Percentiles rank a stretch among this genome's conserved stretches.
Evolutionary conservation across 2,113 vertebrate genomes (phyloP).

Genomic region (Platysteira castanea): DNA sequence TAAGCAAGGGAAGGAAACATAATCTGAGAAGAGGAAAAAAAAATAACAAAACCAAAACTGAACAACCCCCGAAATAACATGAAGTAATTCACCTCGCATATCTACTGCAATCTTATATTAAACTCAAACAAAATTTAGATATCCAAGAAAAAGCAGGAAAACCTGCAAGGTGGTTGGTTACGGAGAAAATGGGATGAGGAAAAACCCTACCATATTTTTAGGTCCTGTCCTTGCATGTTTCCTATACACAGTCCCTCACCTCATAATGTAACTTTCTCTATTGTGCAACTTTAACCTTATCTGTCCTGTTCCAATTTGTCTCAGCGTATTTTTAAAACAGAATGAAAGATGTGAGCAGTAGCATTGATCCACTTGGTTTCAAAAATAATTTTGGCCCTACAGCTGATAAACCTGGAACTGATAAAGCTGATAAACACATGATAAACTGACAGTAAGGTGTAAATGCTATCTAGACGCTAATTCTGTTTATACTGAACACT

Average conservation of each 20-base stretch:
- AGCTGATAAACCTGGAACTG: background rate
- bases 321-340: background rate
- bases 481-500: background rate
- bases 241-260: background rate
- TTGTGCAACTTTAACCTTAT: background rate
- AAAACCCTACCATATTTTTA: background rate
- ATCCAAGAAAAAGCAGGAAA: background rate
- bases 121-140: background rate
- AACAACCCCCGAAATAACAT: accelerated
- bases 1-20: background rate
- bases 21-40: background rate
- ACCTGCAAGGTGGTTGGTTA: background rate
- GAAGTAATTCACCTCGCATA: background rate
- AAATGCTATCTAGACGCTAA: background rate
- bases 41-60: background rate
- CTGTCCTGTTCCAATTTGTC: background rate
- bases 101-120: background rate
- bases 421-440: background rate
- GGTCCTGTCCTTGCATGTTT: background rate
- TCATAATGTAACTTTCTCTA: background rate
- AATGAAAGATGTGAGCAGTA: background rate
- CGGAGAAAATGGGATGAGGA: background rate
- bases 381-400: background rate
- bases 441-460: background rate
- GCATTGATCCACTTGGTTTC: background rate